Evolutionary conservation across 2,888 invertebrate genomes (phyloP), one percentile per base, ranked within the genome.

Genomic region (Idaea biselata): DNA sequence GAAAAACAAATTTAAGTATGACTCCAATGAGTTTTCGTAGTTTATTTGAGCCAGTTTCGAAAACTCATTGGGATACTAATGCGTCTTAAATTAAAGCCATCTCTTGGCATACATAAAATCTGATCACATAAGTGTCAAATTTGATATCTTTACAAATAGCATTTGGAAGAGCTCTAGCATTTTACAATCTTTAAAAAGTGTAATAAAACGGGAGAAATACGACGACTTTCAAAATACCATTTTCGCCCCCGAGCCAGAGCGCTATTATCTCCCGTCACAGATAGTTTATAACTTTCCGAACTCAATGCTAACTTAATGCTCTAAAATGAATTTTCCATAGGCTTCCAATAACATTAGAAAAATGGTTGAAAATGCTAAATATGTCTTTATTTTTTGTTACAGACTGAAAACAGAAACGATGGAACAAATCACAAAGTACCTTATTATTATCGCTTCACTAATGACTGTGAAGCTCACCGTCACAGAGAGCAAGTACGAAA

Each of bases 401-500:
- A 73, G 73, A 63, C 64, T 60, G 31, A 58, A 14, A 44, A 61
- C 54, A 60, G 60, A 57, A 66, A 80, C 58, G 72, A 91, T 91
- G 91, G 84, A 88, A 76, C 86, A 84, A 67, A 74, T 86, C 18
- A 81, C 83, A 25, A 91, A 87, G 72, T 89, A 89, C 66, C 68
- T 91, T 25, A 83, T 90, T 60, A 88, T 91, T 66, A 85, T 91
- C 58, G 82, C 87, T 17, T 89, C 90, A 6, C 65, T 92, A 66
- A 89, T 89, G 88, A 88, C 88, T 18, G 87, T 86, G 5, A 84
- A 89, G 67, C 76, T 90, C 7, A 89, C 84, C 54, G 79, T 86
- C 16, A 91, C 84, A 1, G 91, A 88, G 60, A 91, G 88, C 70
- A 89, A 85, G 63, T 86, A 89, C 69, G 88, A 91, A 14, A 84